Percentiles rank a stretch among this genome's conserved stretches.
phyloP scores from a whole-genome alignment of 2,888 invertebrate genomes.

The Pantelozetes paolii region DNA sequence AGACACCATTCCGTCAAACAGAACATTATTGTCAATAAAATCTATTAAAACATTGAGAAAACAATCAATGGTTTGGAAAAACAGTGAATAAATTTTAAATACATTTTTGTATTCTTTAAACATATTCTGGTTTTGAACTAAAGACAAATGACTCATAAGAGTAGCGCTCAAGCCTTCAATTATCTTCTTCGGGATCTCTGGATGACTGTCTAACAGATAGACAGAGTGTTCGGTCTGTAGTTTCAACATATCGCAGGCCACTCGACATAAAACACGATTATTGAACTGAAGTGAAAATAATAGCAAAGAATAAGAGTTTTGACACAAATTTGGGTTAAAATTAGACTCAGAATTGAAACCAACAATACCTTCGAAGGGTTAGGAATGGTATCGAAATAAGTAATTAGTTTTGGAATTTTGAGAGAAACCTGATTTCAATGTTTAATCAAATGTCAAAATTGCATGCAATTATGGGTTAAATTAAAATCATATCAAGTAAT shows the following conservation, averaged over 20 bases:
- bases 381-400: neutral
- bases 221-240: conserved; percentile 74
- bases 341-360: too few relatives aligned
- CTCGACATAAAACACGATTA: conserved; percentile 73
- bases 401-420: conserved; percentile 29
- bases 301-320: neutral
- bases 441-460: neutral
- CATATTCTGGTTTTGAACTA: conserved; percentile 33
- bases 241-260: conserved; percentile 74
- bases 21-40: conserved; percentile 69
- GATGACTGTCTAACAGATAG: conserved; percentile 66
- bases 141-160: conserved; percentile 32
- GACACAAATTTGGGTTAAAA: too few relatives aligned
- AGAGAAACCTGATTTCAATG: conserved; percentile 15
- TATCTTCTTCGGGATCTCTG: conserved; percentile 65
- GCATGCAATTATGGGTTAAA: neutral
- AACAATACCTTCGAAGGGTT: conserved; percentile 29
- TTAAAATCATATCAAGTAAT: neutral
- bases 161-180: conserved; percentile 55
- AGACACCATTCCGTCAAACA: conserved; percentile 93
- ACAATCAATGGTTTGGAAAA: neutral
- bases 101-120: conserved; percentile 42
- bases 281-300: conserved; percentile 57
- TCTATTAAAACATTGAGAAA: conserved; percentile 50
- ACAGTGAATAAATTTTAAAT: too few relatives aligned